Conservation (phyloP, 1,140 invertebrate genomes). For the Eupristina koningsbergeri region DNA sequence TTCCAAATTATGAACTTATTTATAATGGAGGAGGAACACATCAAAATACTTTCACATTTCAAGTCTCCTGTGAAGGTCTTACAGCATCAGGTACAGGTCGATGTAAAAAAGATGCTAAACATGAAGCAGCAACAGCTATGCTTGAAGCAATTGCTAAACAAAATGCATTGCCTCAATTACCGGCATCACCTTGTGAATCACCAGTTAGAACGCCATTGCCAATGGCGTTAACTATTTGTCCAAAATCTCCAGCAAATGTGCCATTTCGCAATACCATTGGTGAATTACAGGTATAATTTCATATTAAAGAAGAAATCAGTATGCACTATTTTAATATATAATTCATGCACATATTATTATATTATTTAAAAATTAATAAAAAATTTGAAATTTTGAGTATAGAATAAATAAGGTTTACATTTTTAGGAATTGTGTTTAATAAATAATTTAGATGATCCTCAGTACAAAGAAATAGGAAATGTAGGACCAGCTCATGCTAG, state of each 20-base stretch:
- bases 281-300: constrained; percentile 60
- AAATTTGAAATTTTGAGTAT: not conserved
- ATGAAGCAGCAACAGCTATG: constrained; percentile 77
- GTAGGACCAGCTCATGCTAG: constrained; percentile 82
- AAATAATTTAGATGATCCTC: constrained; percentile 77
- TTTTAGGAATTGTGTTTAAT: constrained; percentile 77
- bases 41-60: constrained; percentile 81
- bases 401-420: constrained; percentile 28
- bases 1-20: constrained; percentile 81
- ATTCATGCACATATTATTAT: too few relatives aligned
- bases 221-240: constrained; percentile 45
- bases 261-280: constrained; percentile 68
- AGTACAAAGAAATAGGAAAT: constrained; percentile 78
- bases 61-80: constrained; percentile 70
- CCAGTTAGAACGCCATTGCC: constrained; percentile 58
- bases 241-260: constrained; percentile 52
- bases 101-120: constrained; percentile 83
- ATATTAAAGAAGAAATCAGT: not conserved
- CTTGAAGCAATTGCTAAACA: constrained; percentile 69
- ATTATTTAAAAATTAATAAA: too few relatives aligned
- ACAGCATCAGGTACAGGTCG: constrained; percentile 75
- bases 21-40: constrained; percentile 81
- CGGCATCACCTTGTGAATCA: constrained; percentile 61
- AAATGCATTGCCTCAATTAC: constrained; percentile 68
- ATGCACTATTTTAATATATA: not conserved